Percentiles rank a stretch among this genome's conserved stretches.
phyloP scores from a whole-genome alignment of 2,113 vertebrate species.

The Solea senegalensis region DNA sequence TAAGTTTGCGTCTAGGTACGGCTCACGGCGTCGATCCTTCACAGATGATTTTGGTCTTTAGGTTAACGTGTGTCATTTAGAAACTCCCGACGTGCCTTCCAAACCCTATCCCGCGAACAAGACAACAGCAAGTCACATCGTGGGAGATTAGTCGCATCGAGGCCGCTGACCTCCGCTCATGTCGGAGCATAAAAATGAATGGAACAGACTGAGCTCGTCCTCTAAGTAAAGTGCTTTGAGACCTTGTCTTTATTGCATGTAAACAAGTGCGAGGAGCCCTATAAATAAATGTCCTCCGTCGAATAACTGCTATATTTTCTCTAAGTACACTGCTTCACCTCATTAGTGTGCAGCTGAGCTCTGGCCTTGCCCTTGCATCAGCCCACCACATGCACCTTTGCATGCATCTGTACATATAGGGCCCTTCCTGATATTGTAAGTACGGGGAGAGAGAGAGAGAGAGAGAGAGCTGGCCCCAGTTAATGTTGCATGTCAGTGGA shows the following conservation, averaged over 20 bases:
- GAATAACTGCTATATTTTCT: slow-evolving; percentile 45
- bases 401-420: slow-evolving; percentile 46
- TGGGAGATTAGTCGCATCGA: slow-evolving; percentile 17
- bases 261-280: slow-evolving; percentile 50
- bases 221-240: slow-evolving; percentile 44
- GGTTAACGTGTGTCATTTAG: slow-evolving; percentile 19
- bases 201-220: slow-evolving; percentile 21
- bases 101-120: slow-evolving; percentile 23
- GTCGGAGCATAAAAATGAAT: slow-evolving; percentile 23
- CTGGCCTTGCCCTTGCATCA: slow-evolving; percentile 37
- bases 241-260: slow-evolving; percentile 51
- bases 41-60: slow-evolving; percentile 57
- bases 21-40: slow-evolving; percentile 49
- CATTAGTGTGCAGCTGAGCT: slow-evolving; percentile 50
- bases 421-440: slow-evolving; percentile 55
- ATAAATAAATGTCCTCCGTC: slow-evolving; percentile 51
- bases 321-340: slow-evolving; percentile 57
- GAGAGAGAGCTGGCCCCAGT: slow-evolving; percentile 51
- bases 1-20: slow-evolving; percentile 54
- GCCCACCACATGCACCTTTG: slow-evolving; percentile 19
- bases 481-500: slow-evolving; percentile 77
- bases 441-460: slow-evolving; percentile 36
- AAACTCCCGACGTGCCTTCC: slow-evolving; percentile 13
- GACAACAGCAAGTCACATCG: slow-evolving; percentile 24
- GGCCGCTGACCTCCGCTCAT: slow-evolving; percentile 39